Evolutionary conservation across 2,797 vertebrate species (phyloP), one percentile per base, ranked within the genome.

Genomic region (Chelidonichthys spinosus): DNA sequence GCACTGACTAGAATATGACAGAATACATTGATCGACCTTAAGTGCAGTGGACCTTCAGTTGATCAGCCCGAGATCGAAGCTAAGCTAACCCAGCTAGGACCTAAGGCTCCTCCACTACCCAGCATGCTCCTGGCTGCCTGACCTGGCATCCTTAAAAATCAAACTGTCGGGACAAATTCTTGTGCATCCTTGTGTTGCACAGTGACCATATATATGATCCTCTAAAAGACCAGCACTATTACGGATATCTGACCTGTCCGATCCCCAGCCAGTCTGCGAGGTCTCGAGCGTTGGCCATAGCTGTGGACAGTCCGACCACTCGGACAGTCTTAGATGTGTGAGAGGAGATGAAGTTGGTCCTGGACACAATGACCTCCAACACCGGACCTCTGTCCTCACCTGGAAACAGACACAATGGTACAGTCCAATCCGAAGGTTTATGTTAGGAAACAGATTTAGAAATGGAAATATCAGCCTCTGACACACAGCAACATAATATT

Each of bases 301-400:
- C 98, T 1, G 97, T 99, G 78, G 97, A 99, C 11, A 99, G 94
- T 50, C 98, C 98, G 43, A 99, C 97, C 15, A 99, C 95, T 63
- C 98, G 93, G 50, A 99, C 97, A 4, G 89, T 83, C 71, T 93
- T 97, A 15, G 96, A 95, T 4, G 98, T 99, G 90, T 99, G 97
- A 9, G 98, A 99, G 4, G 98, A 99, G 92, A 99, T 99, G 85
- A 99, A 99, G 93, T 98, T 99, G 61, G 98, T 99, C 85, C 98
- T 96, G 84, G 98, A 99, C 59, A 99, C 98, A 37, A 99, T 99
- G 69, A 99, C 98, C 90, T 99, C 98, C 76, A 99, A 85, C 66
- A 99, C 98, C 0, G 98, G 98, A 64, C 98, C 98, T 92, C 98
- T 95, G 90, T 99, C 98, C 78, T 99, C 98, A 72, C 98, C 98